Evolutionary conservation across 2,888 invertebrate species (phyloP).

Genomic region (Andrena dorsata): DNA sequence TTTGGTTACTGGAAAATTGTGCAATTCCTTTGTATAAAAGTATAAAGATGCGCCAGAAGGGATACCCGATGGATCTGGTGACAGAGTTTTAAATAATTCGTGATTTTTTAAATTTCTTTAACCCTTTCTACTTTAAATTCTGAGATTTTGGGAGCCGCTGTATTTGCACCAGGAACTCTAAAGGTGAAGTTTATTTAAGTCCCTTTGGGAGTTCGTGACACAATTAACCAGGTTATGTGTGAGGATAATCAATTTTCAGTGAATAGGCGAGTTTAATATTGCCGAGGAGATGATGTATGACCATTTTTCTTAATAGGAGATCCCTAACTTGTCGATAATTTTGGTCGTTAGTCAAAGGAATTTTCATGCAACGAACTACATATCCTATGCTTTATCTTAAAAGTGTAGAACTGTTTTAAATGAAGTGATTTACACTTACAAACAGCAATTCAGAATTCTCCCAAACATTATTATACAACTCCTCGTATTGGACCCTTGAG

Average conservation of each 20-base stretch:
- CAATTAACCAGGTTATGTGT: slow-evolving; percentile 15
- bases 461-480: too few species aligned
- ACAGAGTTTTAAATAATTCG: not conserved
- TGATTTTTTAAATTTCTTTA: not conserved
- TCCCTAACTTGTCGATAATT: not conserved
- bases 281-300: not conserved
- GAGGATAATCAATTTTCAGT: slow-evolving; percentile 35
- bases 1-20: not conserved
- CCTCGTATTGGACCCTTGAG: too few species aligned
- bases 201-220: slow-evolving; percentile 6
- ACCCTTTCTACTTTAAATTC: not conserved
- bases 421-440: not conserved
- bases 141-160: not conserved
- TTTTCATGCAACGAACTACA: not conserved
- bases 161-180: slow-evolving; percentile 2
- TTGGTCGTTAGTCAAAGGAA: not conserved
- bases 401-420: not conserved
- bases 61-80: not conserved
- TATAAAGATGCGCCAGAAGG: not conserved
- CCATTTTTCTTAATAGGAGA: not conserved
- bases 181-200: slow-evolving; percentile 2
- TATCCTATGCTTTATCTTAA: too few species aligned
- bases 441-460: not conserved
- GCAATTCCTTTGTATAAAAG: not conserved
- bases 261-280: slow-evolving; percentile 12